Percentiles rank a stretch among this genome's conserved stretches.
Conservation (phyloP, 2,797 vertebrate species). For the Chiroxiphia lanceolata region DNA sequence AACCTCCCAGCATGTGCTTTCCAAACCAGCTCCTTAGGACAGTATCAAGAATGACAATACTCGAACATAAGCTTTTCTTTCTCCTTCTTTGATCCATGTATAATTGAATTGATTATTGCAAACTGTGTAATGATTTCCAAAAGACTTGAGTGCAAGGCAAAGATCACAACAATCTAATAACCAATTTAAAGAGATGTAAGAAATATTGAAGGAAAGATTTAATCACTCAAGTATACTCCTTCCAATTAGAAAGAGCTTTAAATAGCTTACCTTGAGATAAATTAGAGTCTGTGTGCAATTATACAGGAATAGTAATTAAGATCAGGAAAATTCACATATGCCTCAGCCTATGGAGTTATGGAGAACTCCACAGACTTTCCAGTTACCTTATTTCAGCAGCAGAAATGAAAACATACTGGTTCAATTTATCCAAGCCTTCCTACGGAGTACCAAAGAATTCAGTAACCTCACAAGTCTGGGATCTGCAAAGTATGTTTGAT, state of each 20-base stretch:
- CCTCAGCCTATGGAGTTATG: slow-evolving; percentile 5
- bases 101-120: slow-evolving; percentile 70
- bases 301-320: slow-evolving; percentile 65
- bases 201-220: slow-evolving; percentile 66
- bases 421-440: not conserved
- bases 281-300: slow-evolving; percentile 58
- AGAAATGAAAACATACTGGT: not conserved
- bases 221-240: slow-evolving; percentile 61
- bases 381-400: not conserved
- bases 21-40: slow-evolving; percentile 74
- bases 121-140: slow-evolving; percentile 62
- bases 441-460: not conserved
- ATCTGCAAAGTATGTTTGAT: not conserved
- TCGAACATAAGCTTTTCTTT: slow-evolving; percentile 67
- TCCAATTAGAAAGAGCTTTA: slow-evolving; percentile 64
- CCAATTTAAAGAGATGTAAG: slow-evolving; percentile 59
- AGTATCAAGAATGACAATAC: slow-evolving; percentile 73
- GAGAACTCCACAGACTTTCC: not conserved
- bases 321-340: slow-evolving; percentile 40
- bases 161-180: slow-evolving; percentile 63
- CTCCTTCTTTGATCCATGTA: slow-evolving; percentile 46
- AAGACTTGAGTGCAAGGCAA: slow-evolving; percentile 47
- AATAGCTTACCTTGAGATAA: slow-evolving; percentile 66
- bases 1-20: slow-evolving; percentile 76
- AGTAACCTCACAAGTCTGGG: not conserved